Conservation (phyloP, 2,888 invertebrate species). For the Meganola albula region DNA sequence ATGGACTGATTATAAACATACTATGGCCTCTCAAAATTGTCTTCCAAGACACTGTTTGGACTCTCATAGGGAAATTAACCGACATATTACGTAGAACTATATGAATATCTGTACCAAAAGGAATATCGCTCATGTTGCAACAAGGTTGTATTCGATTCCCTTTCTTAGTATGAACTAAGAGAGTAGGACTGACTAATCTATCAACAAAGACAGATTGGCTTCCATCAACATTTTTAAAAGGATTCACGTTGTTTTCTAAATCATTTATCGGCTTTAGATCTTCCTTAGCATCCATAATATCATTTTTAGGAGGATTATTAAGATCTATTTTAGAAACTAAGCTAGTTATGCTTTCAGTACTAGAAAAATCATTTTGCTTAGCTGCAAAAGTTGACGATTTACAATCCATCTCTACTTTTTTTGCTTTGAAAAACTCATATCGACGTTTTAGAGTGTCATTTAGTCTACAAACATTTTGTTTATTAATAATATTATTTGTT, state of each 20-base stretch:
- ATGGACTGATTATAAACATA: constrained; percentile 79
- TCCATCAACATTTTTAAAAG: constrained; percentile 54
- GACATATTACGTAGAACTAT: constrained; percentile 45
- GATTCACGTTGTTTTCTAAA: constrained; percentile 45
- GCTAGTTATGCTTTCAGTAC: constrained; percentile 34
- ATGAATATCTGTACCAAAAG: constrained; percentile 50
- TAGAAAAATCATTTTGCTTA: constrained; percentile 28
- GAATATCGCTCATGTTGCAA: constrained; percentile 43
- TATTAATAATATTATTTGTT: background rate
- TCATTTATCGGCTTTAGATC: constrained; percentile 4
- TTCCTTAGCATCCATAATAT: constrained; percentile 2
- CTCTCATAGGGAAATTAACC: constrained; percentile 59
- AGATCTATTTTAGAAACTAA: constrained; percentile 34
- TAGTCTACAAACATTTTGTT: background rate
- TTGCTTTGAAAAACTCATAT: constrained; percentile 11
- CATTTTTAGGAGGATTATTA: constrained; percentile 17
- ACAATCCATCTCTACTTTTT: constrained; percentile 6
- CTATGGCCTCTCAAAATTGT: constrained; percentile 81
- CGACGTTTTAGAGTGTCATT: constrained; percentile 6
- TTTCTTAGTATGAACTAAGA: constrained; percentile 64
- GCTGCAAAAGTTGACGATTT: constrained; percentile 14
- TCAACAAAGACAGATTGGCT: constrained; percentile 61
- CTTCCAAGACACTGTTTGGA: constrained; percentile 85
- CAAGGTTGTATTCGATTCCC: constrained; percentile 46
- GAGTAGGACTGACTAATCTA: constrained; percentile 51